phyloP scores from a whole-genome alignment of 2,888 invertebrate species.

The Arctia plantaginis region DNA sequence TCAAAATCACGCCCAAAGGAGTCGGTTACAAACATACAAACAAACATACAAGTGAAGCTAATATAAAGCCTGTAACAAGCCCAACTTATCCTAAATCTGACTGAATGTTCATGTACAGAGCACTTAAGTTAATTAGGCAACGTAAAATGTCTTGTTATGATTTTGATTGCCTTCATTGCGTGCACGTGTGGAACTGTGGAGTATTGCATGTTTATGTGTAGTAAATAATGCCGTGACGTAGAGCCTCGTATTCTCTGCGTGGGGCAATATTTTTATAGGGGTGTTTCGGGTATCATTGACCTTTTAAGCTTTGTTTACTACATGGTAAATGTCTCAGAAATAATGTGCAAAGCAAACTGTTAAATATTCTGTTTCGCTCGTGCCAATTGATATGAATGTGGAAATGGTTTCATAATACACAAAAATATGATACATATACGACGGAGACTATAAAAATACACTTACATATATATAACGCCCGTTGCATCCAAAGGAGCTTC shows the following conservation, averaged over 20 bases:
- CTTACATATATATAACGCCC: too few relatives aligned
- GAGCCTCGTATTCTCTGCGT: slow-evolving; percentile 60
- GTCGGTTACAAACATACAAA: too few relatives aligned
- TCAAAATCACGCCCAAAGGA: too few relatives aligned
- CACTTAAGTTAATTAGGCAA: slow-evolving; percentile 41
- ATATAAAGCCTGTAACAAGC: too few relatives aligned
- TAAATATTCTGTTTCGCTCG: background rate
- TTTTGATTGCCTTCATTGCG: slow-evolving; percentile 53
- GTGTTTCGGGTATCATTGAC: slow-evolving; percentile 64
- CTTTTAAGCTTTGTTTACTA: slow-evolving; percentile 56
- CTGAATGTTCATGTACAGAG: background rate
- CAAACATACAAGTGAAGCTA: too few relatives aligned
- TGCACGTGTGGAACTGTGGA: slow-evolving; percentile 45
- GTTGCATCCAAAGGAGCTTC: too few relatives aligned
- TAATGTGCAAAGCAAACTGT: background rate
- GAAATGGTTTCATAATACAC: background rate
- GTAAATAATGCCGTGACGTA: slow-evolving; percentile 70
- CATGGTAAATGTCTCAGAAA: slow-evolving; percentile 45
- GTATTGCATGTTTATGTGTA: slow-evolving; percentile 71
- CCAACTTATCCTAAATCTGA: background rate
- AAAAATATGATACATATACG: too few relatives aligned
- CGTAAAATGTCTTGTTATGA: slow-evolving; percentile 51
- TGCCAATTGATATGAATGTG: background rate
- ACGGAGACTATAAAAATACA: too few relatives aligned
- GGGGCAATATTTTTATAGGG: slow-evolving; percentile 62